Conservation (phyloP, 2,888 invertebrate species). For the Eupithecia abbreviata region DNA sequence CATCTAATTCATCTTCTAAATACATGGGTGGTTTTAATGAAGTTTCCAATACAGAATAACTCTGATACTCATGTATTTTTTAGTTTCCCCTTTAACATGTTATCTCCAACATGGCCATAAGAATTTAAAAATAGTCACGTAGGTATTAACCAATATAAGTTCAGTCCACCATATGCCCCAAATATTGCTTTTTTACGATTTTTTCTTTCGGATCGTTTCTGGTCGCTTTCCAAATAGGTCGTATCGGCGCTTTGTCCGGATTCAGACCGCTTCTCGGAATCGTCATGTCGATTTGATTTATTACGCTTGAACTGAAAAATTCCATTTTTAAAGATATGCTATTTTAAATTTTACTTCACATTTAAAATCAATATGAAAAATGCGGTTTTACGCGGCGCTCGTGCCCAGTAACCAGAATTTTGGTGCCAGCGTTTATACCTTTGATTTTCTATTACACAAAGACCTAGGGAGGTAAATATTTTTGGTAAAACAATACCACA, state of each 20-base stretch:
- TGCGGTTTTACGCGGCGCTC: background rate
- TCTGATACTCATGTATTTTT: no score
- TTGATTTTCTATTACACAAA: background rate
- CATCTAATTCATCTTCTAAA: no score
- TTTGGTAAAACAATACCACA: no score
- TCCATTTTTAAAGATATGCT: background rate
- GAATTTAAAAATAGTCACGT: slow-evolving; percentile 13
- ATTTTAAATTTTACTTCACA: background rate
- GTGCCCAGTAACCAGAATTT: background rate
- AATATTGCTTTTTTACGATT: slow-evolving; percentile 31
- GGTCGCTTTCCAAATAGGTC: slow-evolving; percentile 52
- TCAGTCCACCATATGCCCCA: slow-evolving; percentile 8
- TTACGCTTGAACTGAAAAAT: slow-evolving; percentile 19
- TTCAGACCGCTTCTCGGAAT: slow-evolving; percentile 24
- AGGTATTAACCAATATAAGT: slow-evolving; percentile 9
- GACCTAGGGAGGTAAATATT: no score
- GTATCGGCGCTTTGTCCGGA: slow-evolving; percentile 47
- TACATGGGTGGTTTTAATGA: no score
- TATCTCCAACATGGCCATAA: no score
- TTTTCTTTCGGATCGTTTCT: slow-evolving; percentile 36
- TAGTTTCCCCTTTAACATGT: no score
- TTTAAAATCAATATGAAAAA: background rate
- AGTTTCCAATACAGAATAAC: no score
- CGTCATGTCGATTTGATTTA: slow-evolving; percentile 42
- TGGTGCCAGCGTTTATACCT: background rate